Percentiles rank a stretch among this genome's conserved stretches.
Conservation (phyloP, 2,113 vertebrate species). For the Vulpes ferrilata region DNA sequence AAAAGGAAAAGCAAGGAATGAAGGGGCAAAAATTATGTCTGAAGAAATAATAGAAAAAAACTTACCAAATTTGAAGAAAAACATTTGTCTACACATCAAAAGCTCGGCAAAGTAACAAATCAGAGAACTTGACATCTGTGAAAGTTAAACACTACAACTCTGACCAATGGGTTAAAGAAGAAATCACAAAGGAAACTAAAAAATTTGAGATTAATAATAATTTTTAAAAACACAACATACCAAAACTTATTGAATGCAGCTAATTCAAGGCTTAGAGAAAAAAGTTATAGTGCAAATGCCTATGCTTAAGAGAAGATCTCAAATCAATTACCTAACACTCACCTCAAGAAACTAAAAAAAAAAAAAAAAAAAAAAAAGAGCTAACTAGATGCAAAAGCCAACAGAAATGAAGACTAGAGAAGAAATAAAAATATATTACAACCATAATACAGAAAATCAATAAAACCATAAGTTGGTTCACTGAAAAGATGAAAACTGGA, state of each 20-base stretch:
- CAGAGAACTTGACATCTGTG: background rate
- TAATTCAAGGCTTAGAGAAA: background rate
- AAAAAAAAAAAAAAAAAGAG: background rate
- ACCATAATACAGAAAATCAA: background rate
- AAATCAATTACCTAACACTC: background rate
- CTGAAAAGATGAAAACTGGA: background rate
- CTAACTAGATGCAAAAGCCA: background rate
- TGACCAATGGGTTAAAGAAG: background rate
- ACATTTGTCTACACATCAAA: background rate
- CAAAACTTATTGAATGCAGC: background rate
- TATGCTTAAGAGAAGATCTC: background rate
- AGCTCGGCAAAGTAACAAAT: background rate
- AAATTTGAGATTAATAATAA: background rate
- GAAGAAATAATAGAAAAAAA: background rate
- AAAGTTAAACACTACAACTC: background rate
- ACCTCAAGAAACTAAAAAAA: conserved; percentile 29
- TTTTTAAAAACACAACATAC: background rate
- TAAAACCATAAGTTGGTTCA: background rate
- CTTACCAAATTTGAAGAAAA: background rate
- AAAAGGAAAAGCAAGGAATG: background rate
- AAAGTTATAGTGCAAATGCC: background rate
- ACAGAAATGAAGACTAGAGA: background rate
- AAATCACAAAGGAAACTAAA: background rate
- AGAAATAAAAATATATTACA: background rate
- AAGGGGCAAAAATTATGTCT: background rate